Conservation (phyloP, 2,113 vertebrate species). For the Patagioenas fasciata region DNA sequence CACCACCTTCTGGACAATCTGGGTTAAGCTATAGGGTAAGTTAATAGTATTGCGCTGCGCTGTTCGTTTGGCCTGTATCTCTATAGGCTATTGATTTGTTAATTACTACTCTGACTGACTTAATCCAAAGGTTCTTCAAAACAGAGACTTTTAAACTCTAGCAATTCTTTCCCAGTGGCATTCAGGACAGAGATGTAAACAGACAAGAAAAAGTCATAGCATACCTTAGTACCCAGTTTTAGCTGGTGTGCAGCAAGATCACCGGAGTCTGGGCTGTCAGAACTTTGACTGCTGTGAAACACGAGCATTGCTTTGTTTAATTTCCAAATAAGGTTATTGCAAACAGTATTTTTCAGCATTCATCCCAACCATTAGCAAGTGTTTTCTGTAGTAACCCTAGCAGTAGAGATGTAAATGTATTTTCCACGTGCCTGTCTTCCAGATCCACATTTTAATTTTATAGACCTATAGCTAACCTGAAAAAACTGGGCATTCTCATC, state of each 20-base stretch:
- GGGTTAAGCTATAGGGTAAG: neutral
- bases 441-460: neutral
- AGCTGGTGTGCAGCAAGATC: constrained; percentile 48
- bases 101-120: neutral
- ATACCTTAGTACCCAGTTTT: constrained; percentile 66
- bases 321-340: neutral
- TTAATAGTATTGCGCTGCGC: neutral
- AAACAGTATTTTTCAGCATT: neutral
- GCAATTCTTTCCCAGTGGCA: neutral
- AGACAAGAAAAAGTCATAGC: neutral
- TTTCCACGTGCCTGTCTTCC: neutral
- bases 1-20: neutral
- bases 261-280: constrained; percentile 74
- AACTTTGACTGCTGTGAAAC: constrained; percentile 68
- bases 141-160: neutral
- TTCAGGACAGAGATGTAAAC: neutral
- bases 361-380: neutral
- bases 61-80: neutral
- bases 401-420: neutral
- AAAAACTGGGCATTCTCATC: neutral
- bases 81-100: neutral
- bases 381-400: neutral
- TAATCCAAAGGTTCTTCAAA: neutral
- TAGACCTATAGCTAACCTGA: neutral
- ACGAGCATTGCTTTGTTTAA: neutral